phyloP scores from a whole-genome alignment of 1,140 invertebrate genomes.

The Eumaeus atala region DNA sequence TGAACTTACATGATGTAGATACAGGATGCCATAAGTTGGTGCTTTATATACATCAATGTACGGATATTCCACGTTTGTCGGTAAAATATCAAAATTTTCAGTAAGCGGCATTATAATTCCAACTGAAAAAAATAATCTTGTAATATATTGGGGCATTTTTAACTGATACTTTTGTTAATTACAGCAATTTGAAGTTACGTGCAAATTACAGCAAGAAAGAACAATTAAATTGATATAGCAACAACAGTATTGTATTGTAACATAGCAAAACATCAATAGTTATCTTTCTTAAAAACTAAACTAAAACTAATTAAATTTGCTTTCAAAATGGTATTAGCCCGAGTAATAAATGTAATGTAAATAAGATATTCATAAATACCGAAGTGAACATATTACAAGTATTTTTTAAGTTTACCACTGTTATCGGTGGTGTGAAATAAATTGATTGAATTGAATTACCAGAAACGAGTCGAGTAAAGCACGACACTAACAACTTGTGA shows the following conservation, averaged over 20 bases:
- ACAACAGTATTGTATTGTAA: too few species aligned
- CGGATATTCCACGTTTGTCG: slow-evolving; percentile 68
- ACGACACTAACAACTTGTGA: neutral
- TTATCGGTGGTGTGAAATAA: too few species aligned
- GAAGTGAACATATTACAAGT: neutral
- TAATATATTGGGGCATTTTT: neutral
- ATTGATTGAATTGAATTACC: too few species aligned
- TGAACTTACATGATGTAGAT: slow-evolving; percentile 60
- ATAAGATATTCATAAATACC: neutral
- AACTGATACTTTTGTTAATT: neutral
- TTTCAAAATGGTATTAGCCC: too few species aligned
- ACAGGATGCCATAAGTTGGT: slow-evolving; percentile 50
- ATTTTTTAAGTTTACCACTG: too few species aligned
- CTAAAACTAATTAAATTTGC: too few species aligned
- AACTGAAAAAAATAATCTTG: slow-evolving; percentile 41
- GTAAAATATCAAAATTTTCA: slow-evolving; percentile 62
- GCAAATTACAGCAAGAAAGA: too few species aligned
- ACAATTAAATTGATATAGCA: too few species aligned
- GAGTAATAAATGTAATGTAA: neutral
- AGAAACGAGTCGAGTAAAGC: neutral
- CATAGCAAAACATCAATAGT: too few species aligned
- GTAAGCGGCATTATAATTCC: slow-evolving; percentile 64
- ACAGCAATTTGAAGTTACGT: too few species aligned
- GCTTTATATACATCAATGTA: slow-evolving; percentile 54
- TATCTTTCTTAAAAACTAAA: too few species aligned